Evolutionary conservation across 2,113 vertebrate species (phyloP), one percentile per base, ranked within the genome.

Genomic region (Platichthys stellatus): DNA sequence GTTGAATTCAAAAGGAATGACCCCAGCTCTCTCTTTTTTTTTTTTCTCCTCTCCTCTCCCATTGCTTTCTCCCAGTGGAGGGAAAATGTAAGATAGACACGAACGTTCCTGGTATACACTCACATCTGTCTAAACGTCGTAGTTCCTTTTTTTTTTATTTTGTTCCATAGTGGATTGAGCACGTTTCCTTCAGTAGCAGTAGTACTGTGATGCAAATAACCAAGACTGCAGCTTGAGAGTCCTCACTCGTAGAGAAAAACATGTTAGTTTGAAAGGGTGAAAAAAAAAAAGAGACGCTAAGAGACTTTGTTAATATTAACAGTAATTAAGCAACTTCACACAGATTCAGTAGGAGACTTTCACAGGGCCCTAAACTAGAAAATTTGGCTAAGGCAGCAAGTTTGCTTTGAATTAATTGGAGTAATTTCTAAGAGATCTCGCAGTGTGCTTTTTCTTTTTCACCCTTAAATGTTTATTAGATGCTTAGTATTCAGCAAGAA

Each of bases 1-100:
- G 88, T 85, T 90, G 86, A 86, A 88, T 90, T 90, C 83, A 88
- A 90, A 92, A 93, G 87, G 81, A 93, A 89, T 93, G 90, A 93
- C 91, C 86, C 82, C 82, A 70, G 53, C 87, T 91, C 80, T 91
- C 86, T 91, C 86, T 91, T 84, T 88, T 84, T 90, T 82, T 92
- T 82, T 92, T 85, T 84, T 89, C 88, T 90, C 86, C 89, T 83
- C 90, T 89, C 54, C 54, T 57, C 54, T 57, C 90, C 78, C 90
- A 90, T 87, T 90, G 91, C 90, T 90, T 91, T 90, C 91, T 92
- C 89, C 91, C 91, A 92, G 92, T 93, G 92, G 91, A 93, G 92
- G 90, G 92, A 93, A 91, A 92, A 93, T 93, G 91, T 92, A 92
- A 92, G 91, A 92, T 88, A 90, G 89, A 89, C 91, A 90, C 81